Conservation (phyloP, 2,888 invertebrate species). For the Drosophila tanythrix region DNA sequence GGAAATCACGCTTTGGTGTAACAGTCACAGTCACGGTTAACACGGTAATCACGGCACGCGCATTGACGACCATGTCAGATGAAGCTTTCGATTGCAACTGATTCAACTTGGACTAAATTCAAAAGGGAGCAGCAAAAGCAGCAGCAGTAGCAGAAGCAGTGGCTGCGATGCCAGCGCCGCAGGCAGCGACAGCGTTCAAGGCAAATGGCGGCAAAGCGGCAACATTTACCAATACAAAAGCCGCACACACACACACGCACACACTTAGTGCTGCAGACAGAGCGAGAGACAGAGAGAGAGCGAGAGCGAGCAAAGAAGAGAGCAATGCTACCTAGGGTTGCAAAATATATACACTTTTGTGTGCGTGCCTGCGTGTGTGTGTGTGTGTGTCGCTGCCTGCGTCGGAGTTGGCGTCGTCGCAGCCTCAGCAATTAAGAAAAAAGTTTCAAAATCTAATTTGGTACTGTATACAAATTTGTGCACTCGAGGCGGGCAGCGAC, state of each 20-base stretch:
- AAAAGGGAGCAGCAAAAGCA: conserved; percentile 39
- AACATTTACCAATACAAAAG: conserved; percentile 82
- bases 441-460: conserved; percentile 83
- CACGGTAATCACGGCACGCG: conserved; percentile 38
- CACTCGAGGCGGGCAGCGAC: conserved; percentile 60
- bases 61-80: conserved; percentile 82
- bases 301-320: conserved; percentile 40
- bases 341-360: conserved; percentile 73
- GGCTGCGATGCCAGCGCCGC: conserved; percentile 33
- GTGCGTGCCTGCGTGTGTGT: conserved; percentile 13
- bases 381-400: conserved; percentile 38
- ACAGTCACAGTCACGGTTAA: conserved; percentile 9
- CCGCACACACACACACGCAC: conserved; percentile 38
- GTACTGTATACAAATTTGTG: conserved; percentile 83
- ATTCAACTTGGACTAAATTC: conserved; percentile 81
- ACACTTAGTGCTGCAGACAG: background rate
- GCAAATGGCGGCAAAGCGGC: conserved; percentile 78
- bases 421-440: conserved; percentile 79
- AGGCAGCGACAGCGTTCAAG: conserved; percentile 44
- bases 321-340: conserved; percentile 58
- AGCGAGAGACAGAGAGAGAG: background rate
- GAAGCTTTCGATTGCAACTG: conserved; percentile 85
- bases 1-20: conserved; percentile 4
- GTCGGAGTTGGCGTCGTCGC: conserved; percentile 51
- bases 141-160: conserved; percentile 35